Evolutionary conservation across 1,140 invertebrate genomes (phyloP).

Genomic region (Phymorhynchus buccinoides): DNA sequence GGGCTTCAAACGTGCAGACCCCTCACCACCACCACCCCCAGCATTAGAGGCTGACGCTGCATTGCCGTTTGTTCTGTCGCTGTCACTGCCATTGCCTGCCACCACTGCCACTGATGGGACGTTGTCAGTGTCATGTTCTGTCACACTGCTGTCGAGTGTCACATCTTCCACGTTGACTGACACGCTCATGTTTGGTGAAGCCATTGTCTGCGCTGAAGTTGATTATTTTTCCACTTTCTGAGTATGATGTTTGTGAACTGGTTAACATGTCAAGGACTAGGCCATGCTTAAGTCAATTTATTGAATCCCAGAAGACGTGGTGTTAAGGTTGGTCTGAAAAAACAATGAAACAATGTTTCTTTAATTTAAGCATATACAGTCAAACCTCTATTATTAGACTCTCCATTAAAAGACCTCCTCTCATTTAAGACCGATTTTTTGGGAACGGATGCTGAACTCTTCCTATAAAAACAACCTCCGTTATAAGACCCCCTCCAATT

Average conservation of each 20-base stretch:
- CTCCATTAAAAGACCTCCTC: no score
- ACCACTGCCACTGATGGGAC: not conserved
- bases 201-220: not conserved
- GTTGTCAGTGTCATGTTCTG: not conserved
- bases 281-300: not conserved
- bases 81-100: not conserved
- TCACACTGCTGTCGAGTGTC: not conserved
- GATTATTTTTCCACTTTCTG: not conserved
- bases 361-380: not conserved
- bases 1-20: not conserved
- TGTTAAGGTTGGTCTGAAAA: not conserved
- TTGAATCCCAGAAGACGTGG: no score
- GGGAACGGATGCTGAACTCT: no score
- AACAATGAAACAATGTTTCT: no score
- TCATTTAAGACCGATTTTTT: no score
- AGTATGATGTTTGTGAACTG: no score
- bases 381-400: no score
- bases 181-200: not conserved
- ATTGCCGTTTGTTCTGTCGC: not conserved
- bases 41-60: not conserved
- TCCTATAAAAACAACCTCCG: no score
- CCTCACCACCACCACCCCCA: no score
- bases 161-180: slow-evolving; percentile 3
- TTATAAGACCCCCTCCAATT: no score
- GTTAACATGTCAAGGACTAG: not conserved